phyloP scores from a whole-genome alignment of 2,888 invertebrate species.

The Drosophila subsilvestris region DNA sequence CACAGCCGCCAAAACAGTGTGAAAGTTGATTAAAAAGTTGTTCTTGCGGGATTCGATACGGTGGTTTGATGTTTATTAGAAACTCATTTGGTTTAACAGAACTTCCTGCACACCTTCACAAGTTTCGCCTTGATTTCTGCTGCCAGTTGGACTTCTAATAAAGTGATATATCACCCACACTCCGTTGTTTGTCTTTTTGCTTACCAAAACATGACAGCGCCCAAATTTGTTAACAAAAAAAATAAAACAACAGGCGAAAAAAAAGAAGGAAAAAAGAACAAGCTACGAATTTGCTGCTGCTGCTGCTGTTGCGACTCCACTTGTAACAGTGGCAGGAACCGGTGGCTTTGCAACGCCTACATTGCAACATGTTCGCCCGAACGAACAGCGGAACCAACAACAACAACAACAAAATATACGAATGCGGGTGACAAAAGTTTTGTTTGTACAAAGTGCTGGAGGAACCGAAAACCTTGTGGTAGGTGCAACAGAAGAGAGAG shows the following conservation, averaged over 20 bases:
- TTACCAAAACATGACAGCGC: constrained; percentile 29
- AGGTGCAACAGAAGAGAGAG: constrained; percentile 3
- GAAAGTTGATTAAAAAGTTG: constrained; percentile 66
- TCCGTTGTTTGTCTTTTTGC: constrained; percentile 12
- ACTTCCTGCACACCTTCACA: too few relatives aligned
- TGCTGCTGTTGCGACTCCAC: constrained; percentile 31
- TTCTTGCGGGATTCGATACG: constrained; percentile 10
- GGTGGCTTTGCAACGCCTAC: constrained; percentile 45
- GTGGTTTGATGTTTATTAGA: constrained; percentile 3
- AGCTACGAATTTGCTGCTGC: constrained; percentile 40
- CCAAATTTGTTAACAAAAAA: constrained; percentile 62
- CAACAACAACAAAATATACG: constrained; percentile 19
- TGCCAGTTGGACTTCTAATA: constrained; percentile 33
- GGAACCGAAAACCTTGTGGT: constrained; percentile 26
- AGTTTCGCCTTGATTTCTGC: not conserved
- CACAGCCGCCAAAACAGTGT: constrained; percentile 18
- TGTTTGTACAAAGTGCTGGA: constrained; percentile 45
- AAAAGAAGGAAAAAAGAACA: constrained; percentile 22
- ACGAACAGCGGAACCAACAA: constrained; percentile 5
- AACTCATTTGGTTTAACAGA: not conserved
- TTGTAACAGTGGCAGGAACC: constrained; percentile 44
- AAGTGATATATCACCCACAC: constrained; percentile 50
- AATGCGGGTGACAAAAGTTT: constrained; percentile 59
- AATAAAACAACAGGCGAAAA: constrained; percentile 34
- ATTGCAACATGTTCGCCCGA: constrained; percentile 32